Base-by-base conservation (phyloP, 2,113 vertebrate species). In the Cyprinodon brontotheroides region DNA sequence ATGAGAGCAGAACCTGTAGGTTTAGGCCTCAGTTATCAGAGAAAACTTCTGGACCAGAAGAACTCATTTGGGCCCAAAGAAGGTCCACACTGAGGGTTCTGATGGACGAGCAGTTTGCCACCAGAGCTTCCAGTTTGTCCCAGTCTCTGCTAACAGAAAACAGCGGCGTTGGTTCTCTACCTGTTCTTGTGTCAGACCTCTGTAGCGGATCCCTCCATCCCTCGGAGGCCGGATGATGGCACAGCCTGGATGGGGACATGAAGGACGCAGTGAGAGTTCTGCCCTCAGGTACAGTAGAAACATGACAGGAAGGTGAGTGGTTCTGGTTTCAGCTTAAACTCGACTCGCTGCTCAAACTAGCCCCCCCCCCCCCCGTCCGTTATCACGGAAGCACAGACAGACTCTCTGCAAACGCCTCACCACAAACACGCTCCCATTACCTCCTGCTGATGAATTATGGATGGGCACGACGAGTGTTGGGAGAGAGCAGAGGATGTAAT, bases 121-220 rank as follows among this genome's bases (percentile, higher is more conserved):
- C 29, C 29, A 29, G 29, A 29, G 29, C 29, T 29, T 29, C 29
- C 29, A 29, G 29, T 29, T 29, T 29, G 29, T 29, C 29, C 29
- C 29, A 29, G 29, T 29, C 29, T 29, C 29, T 0, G 29, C 29
- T 29, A 29, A 29, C 29, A 29, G 29, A 29, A 29, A 29, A 29
- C 29, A 29, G 29, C 29, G 29, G 29, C 29, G 29, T 29, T 29
- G 29, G 43, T 76, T 66, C 65, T 43, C 59, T 89, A 93, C 94
- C 93, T 94, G 96, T 77, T 98, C 95, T 14, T 97, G 96, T 47
- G 97, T 97, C 88, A 98, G 92, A n/a, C 97, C 97, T 86, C 96
- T 92, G 92, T 98, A 98, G 14, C 97, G 95, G 88, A 98, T 98
- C 22, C 97, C 97, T 37, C 97, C 97, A 39, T 98, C 96, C 89